Base-by-base conservation (phyloP, 2,888 invertebrate species). In the Pristionchus maxplancki region DNA sequence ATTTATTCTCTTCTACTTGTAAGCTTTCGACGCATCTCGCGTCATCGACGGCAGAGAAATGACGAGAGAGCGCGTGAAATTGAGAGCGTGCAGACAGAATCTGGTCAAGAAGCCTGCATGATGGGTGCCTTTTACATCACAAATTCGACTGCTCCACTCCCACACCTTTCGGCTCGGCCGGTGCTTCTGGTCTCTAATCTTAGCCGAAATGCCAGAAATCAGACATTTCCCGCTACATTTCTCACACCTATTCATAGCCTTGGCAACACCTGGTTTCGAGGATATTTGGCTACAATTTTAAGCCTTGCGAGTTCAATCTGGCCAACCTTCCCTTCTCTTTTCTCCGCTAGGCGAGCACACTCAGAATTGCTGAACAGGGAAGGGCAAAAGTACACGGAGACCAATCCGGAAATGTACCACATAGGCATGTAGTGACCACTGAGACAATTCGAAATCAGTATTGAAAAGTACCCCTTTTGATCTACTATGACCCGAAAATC, bases 311-410 rank as follows among this genome's bases (percentile, higher is more conserved):
- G 71, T 71, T 37, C 71, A 71, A 71, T 71, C 71, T 37, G 71
- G 34, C 31, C 71, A 71, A 24, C 37, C 67, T 67, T 71, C 20
- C 24, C 9, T 58, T n/a, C 9, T 58, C 24, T 20, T 24, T 58
- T 58, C 58, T 24, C 58, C 20, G 58, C 58, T 58, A 9, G 15
- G 34, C 28, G 9, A 64, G 71, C 4, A 28, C 71, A 71, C 71
- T 71, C 71, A 71, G 71, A 71, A 71, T 71, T 71, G 71, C 71
- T 37, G 34, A 71, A 20, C 37, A 71, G n/a, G n/a, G n/a, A n/a
- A n/a, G n/a, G n/a, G n/a, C n/a, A n/a, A n/a, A n/a, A n/a, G n/a
- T n/a, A n/a, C n/a, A n/a, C n/a, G n/a, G n/a, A n/a, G n/a, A n/a
- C n/a, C n/a, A n/a, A n/a, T n/a, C n/a, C n/a, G n/a, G n/a, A n/a